Evolutionary conservation across 2,113 vertebrate genomes (phyloP), one percentile per base, ranked within the genome.

Genomic region (Capreolus pygargus): DNA sequence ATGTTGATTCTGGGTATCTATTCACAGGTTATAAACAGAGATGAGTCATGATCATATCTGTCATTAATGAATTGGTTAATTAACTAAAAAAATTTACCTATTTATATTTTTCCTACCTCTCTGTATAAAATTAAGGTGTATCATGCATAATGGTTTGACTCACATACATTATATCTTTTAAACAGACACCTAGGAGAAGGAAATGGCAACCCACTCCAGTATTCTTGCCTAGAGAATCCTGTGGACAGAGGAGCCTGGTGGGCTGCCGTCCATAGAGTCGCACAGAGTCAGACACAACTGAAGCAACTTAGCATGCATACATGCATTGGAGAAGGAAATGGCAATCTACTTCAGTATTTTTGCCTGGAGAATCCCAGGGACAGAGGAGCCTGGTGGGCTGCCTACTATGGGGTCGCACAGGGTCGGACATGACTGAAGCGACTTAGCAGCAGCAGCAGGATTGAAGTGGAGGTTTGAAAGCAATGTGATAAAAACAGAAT

Each of bases 371-470:
- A 70, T 70, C 10, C 67, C 21, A 21, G 21, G 9, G n/a, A 39
- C 5, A 23, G n/a, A 70, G 19, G n/a, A 70, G 8, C n/a, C 67
- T 39, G n/a, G 67, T 70, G n/a, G 67, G 19, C n/a, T 12, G 19
- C 19, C 2, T 0, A 3, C 67, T 39, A 39, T 12, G 9, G n/a
- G n/a, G 19, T 39, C n/a, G 11, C 64, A 70, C 10, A 70, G 67
- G 39, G n/a, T 70, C 0, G 0, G 67, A 70, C n/a, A 70, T 5
- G 1, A 23, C 5, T 12, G 19, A 70, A 70, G 67, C 0, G 8
- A 36, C n/a, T 36, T 36, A 70, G n/a, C 19, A 70, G 33, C 33
- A 67, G n/a, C n/a, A 70, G 67, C 9, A 89, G 23, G 39, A 90
- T 8, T 74, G 8, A 83, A 84, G 4, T 2, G 19, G 10, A 45